Evolutionary conservation across 1,140 invertebrate species (phyloP).

Genomic region (Sminthurinus signatus): DNA sequence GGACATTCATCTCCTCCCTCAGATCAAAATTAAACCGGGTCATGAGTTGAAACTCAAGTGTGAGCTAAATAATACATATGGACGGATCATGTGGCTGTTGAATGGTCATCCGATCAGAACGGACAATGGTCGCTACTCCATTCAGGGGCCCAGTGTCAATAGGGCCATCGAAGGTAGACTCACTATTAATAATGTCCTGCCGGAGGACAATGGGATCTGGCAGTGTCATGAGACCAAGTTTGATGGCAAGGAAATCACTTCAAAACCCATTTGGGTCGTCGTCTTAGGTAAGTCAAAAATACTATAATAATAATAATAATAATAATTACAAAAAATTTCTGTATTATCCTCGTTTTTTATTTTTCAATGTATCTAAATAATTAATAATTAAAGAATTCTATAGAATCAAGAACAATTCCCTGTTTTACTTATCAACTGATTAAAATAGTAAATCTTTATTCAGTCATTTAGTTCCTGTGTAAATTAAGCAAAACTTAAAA

Average conservation of each 20-base stretch:
- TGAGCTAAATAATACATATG: constrained; percentile 41
- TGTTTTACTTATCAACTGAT: too few species aligned
- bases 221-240: constrained; percentile 42
- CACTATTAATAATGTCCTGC: constrained; percentile 40
- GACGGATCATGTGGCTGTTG: constrained; percentile 39
- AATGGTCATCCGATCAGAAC: constrained; percentile 38
- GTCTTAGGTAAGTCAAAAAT: constrained; percentile 41
- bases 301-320: neutral
- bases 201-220: constrained; percentile 43
- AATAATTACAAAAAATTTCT: neutral
- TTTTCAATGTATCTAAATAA: neutral
- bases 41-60: constrained; percentile 41
- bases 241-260: constrained; percentile 40
- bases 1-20: neutral
- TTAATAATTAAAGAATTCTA: too few species aligned
- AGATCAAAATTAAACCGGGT: constrained; percentile 40
- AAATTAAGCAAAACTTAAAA: too few species aligned
- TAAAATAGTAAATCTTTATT: too few species aligned
- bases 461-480: too few species aligned
- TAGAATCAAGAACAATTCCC: too few species aligned
- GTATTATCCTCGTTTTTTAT: neutral
- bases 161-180: constrained; percentile 38
- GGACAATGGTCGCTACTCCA: constrained; percentile 40
- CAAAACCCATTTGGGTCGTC: constrained; percentile 41
- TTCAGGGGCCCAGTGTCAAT: constrained; percentile 38